Conservation (phyloP, 2,797 vertebrate species). For the Antennarius maculatus region DNA sequence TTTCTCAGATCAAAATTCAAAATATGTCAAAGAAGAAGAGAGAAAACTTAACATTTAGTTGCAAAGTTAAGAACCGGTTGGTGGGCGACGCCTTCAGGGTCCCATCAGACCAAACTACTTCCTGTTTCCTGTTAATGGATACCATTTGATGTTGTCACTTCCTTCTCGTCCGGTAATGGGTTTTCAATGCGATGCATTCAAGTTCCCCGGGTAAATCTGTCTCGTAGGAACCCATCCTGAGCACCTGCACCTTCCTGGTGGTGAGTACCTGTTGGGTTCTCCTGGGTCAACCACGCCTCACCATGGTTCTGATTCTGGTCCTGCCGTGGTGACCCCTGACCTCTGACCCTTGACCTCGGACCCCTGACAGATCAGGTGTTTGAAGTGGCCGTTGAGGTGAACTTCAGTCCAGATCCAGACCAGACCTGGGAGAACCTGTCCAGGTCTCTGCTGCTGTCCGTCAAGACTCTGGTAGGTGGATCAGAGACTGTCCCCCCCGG, state of each 20-base stretch:
- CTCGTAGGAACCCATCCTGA: constrained; percentile 60
- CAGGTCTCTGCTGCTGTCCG: constrained; percentile 52
- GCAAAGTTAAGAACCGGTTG: too few relatives aligned
- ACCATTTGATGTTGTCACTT: too few relatives aligned
- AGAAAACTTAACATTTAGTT: too few relatives aligned
- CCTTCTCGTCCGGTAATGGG: too few relatives aligned
- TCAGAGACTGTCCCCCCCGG: too few relatives aligned
- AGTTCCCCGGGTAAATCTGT: background rate
- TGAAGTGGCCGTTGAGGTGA: constrained; percentile 78
- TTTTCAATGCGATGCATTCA: too few relatives aligned
- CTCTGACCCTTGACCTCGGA: background rate
- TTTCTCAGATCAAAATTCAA: too few relatives aligned
- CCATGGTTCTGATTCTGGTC: background rate
- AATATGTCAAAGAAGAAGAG: too few relatives aligned
- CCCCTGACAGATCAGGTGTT: constrained; percentile 72
- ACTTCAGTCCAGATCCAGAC: constrained; percentile 38
- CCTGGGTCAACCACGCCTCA: too few relatives aligned
- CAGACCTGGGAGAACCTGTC: constrained; percentile 57
- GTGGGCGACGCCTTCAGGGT: too few relatives aligned
- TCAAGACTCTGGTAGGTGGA: constrained; percentile 65
- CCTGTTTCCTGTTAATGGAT: too few relatives aligned
- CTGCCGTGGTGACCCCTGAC: background rate
- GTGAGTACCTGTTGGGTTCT: constrained; percentile 59
- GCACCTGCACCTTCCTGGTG: constrained; percentile 68
- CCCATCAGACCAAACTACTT: too few relatives aligned